A percentile compares a stretch with the other conserved stretches of the same genome.
Evolutionary conservation across 2,888 invertebrate genomes (phyloP).

Genomic region (Xestoiulus laeticollis): DNA sequence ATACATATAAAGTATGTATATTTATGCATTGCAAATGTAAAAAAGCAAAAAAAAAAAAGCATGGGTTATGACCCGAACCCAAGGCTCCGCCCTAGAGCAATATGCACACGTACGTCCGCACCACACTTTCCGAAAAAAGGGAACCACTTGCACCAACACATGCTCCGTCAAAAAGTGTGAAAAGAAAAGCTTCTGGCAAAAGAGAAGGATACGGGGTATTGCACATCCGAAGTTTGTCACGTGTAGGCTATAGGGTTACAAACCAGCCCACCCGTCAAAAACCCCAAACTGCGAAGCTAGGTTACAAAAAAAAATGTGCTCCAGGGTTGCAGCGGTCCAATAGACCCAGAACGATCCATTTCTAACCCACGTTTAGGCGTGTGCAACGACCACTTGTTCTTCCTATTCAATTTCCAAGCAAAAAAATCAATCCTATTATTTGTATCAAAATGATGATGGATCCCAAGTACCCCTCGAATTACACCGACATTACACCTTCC

Average conservation of each 20-base stretch:
- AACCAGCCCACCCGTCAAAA: neutral
- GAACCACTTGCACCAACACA: conserved; percentile 36
- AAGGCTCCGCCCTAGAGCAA: neutral
- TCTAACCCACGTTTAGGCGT: neutral
- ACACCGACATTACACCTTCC: neutral
- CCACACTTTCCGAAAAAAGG: conserved; percentile 8
- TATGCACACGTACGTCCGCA: neutral
- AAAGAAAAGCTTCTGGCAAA: conserved; percentile 31
- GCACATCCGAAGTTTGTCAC: conserved; percentile 23
- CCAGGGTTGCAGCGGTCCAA: neutral
- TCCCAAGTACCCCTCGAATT: neutral
- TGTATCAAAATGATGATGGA: conserved; percentile 1
- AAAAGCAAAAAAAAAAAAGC: neutral
- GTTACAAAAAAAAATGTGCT: neutral
- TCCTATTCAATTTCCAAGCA: neutral
- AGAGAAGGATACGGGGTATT: conserved; percentile 36
- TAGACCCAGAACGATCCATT: conserved; percentile 9
- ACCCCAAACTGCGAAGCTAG: neutral
- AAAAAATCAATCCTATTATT: neutral
- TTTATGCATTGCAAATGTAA: neutral
- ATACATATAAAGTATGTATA: too few relatives aligned
- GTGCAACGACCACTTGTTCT: conserved; percentile 1
- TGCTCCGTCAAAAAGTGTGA: conserved; percentile 20
- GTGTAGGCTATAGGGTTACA: conserved; percentile 31
- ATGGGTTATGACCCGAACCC: conserved; percentile 16